Percentiles rank a stretch among this genome's conserved stretches.
phyloP scores from a whole-genome alignment of 2,888 invertebrate genomes.

The Synergus gifuensis region DNA sequence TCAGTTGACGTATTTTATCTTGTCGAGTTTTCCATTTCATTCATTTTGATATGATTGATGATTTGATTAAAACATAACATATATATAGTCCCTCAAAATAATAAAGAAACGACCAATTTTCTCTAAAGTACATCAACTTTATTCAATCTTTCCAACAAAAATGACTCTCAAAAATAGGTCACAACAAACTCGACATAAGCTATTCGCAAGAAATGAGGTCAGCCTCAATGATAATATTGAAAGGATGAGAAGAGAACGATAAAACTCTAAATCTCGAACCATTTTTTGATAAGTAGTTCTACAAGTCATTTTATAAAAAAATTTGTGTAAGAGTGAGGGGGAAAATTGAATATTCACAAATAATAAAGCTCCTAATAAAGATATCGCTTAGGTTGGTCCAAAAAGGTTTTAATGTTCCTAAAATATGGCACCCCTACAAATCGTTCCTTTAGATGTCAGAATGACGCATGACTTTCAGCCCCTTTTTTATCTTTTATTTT shows the following conservation, averaged over 20 bases:
- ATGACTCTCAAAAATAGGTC: not conserved
- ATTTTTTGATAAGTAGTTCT: slow-evolving; percentile 6
- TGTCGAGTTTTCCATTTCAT: too few relatives aligned
- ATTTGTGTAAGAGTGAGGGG: not conserved
- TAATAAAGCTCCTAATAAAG: too few relatives aligned
- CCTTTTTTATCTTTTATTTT: too few relatives aligned
- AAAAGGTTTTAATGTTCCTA: too few relatives aligned
- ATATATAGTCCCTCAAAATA: not conserved
- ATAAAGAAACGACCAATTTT: not conserved
- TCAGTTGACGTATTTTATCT: too few relatives aligned
- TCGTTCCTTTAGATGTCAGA: too few relatives aligned
- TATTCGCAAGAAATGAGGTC: slow-evolving; percentile 27
- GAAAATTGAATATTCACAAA: not conserved
- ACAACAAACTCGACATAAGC: slow-evolving; percentile 1
- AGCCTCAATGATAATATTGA: slow-evolving; percentile 21
- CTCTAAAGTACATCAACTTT: not conserved
- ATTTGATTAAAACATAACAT: too few relatives aligned
- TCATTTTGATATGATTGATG: too few relatives aligned
- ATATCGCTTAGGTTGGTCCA: too few relatives aligned
- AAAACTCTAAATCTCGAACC: not conserved
- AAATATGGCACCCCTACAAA: too few relatives aligned
- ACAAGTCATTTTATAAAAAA: not conserved
- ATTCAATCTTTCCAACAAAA: not conserved
- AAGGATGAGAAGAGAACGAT: slow-evolving; percentile 14
- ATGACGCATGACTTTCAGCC: too few relatives aligned